Evolutionary conservation across 1,140 invertebrate species (phyloP).

Genomic region (Temnothorax longispinosus): DNA sequence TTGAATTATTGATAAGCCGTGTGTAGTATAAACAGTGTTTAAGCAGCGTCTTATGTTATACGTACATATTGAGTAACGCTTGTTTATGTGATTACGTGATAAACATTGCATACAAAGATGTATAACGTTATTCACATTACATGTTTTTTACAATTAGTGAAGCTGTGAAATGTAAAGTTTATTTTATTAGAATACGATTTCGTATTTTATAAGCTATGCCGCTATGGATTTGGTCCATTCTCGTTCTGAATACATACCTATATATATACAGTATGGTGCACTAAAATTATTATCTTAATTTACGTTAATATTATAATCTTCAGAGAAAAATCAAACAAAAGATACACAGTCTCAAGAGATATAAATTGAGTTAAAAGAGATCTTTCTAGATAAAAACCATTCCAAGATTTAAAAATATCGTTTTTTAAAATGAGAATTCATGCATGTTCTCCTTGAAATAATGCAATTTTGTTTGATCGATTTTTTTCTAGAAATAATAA

Average conservation of each 20-base stretch:
- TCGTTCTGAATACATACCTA: not conserved
- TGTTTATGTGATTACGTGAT: conserved; percentile 14
- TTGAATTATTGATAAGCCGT: conserved; percentile 54
- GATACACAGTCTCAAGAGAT: too few relatives aligned
- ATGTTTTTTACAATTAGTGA: not conserved
- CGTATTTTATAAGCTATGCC: not conserved
- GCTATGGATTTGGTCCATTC: not conserved
- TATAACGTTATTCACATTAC: conserved; percentile 23
- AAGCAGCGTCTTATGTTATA: conserved; percentile 13
- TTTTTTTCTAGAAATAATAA: not conserved
- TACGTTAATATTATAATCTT: not conserved
- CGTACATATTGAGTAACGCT: conserved; percentile 21
- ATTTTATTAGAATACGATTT: not conserved
- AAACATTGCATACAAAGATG: conserved; percentile 1
- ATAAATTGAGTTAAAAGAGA: too few relatives aligned
- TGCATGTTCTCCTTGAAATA: not conserved
- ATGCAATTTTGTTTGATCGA: not conserved
- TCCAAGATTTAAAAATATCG: not conserved
- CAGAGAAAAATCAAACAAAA: too few relatives aligned
- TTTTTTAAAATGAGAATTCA: too few relatives aligned
- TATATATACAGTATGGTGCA: not conserved
- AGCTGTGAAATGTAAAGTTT: not conserved
- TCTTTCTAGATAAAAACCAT: not conserved
- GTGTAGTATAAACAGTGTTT: conserved; percentile 20
- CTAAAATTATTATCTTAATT: not conserved